A percentile compares a stretch with the other conserved stretches of the same genome.
phyloP scores from a whole-genome alignment of 1,140 invertebrate species.

The Trichonephila clavata region DNA sequence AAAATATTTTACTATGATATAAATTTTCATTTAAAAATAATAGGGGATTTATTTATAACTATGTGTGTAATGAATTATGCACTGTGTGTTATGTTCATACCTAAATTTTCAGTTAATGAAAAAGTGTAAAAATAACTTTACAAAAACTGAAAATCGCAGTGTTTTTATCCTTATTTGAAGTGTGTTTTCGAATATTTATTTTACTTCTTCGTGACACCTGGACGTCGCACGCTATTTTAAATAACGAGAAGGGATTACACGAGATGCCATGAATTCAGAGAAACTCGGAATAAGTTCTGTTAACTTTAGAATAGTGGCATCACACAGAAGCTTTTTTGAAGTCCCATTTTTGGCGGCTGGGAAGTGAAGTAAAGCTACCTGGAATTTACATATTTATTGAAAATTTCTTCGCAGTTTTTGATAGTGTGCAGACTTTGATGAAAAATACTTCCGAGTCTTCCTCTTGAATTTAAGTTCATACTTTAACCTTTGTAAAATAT shows the following conservation, averaged over 20 bases:
- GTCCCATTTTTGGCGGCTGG: background rate
- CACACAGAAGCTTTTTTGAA: background rate
- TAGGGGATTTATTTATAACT: no score
- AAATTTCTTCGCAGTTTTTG: background rate
- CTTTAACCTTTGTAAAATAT: background rate
- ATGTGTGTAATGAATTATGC: no score
- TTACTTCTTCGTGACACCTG: background rate
- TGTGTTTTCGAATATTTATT: no score
- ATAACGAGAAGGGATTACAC: background rate
- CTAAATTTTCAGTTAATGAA: no score
- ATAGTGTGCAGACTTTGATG: background rate
- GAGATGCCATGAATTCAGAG: background rate
- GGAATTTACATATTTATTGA: constrained; percentile 22
- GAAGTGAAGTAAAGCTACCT: background rate
- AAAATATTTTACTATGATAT: no score
- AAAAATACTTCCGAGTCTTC: background rate
- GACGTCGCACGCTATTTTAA: background rate
- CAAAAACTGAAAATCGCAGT: no score
- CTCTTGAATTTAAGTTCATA: background rate
- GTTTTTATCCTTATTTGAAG: no score
- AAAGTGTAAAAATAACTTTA: no score
- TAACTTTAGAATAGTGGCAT: background rate
- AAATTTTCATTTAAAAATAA: no score
- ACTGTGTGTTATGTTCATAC: no score
- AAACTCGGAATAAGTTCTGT: background rate